phyloP scores from a whole-genome alignment of 2,113 vertebrate genomes.

The Alethe diademata region DNA sequence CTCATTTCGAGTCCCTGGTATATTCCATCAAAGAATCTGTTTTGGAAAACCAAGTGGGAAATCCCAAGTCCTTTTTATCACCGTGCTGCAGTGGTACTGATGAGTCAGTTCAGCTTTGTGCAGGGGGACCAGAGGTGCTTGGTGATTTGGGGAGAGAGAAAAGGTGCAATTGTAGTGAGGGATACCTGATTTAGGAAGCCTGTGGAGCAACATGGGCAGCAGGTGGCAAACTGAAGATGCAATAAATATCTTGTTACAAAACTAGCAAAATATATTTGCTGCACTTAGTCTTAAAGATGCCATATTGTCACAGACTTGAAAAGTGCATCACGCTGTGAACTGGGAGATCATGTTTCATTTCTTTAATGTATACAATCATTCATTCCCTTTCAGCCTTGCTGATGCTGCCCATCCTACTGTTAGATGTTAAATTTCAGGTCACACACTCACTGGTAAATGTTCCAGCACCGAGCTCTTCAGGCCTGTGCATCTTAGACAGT shows the following conservation, averaged over 20 bases:
- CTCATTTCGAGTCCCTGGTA: background rate
- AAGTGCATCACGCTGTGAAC: background rate
- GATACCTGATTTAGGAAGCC: slow-evolving; percentile 35
- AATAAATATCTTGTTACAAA: slow-evolving; percentile 27
- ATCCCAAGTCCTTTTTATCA: background rate
- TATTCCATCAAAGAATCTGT: background rate
- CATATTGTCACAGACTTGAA: background rate
- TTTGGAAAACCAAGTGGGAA: background rate
- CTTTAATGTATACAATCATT: background rate
- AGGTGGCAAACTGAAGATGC: slow-evolving; percentile 41
- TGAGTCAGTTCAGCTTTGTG: background rate
- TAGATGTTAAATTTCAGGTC: background rate
- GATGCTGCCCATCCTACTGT: background rate
- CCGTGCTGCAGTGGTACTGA: background rate
- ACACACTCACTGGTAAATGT: background rate
- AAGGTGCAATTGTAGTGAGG: background rate
- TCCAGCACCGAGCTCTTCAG: background rate
- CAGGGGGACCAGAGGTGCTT: background rate
- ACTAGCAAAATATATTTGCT: background rate
- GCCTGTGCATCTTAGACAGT: background rate
- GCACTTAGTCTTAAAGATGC: background rate
- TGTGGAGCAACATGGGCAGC: background rate
- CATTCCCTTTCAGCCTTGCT: background rate
- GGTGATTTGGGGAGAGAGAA: background rate
- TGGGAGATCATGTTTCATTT: background rate